Conservation (phyloP, 1,140 invertebrate genomes). For the Eciton burchellii region DNA sequence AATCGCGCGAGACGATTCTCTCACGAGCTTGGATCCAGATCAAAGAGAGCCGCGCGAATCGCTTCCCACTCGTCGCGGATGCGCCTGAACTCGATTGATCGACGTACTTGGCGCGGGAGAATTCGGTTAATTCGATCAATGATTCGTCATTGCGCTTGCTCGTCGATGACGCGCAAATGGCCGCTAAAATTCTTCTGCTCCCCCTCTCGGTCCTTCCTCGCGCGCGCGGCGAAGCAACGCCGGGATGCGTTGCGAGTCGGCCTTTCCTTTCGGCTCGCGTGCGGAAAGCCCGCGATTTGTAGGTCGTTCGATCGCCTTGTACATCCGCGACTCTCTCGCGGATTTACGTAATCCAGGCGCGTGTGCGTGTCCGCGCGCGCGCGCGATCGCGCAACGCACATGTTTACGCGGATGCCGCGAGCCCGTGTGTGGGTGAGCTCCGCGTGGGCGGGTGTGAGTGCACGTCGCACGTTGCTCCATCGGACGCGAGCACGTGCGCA, state of each 20-base stretch:
- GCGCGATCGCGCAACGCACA: neutral
- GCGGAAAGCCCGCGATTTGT: conserved; percentile 79
- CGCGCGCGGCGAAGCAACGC: no score
- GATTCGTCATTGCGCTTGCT: no score
- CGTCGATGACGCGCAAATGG: no score
- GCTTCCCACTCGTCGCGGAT: no score
- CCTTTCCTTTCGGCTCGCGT: no score
- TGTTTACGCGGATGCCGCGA: neutral
- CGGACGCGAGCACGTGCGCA: conserved; percentile 28
- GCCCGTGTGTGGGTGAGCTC: conserved; percentile 32
- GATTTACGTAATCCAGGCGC: conserved; percentile 75
- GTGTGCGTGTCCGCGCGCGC: conserved; percentile 25
- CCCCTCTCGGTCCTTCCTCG: no score
- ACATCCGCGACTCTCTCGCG: conserved; percentile 56
- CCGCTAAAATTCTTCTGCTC: no score
- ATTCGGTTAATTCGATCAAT: no score
- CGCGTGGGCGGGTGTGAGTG: neutral
- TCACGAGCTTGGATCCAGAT: conserved; percentile 1
- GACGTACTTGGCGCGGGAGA: no score
- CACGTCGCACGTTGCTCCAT: conserved; percentile 3
- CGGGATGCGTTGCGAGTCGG: no score
- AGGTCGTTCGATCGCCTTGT: conserved; percentile 80
- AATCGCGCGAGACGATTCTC: conserved; percentile 20
- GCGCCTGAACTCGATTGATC: no score
- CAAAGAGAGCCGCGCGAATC: no score